Evolutionary conservation across 2,888 invertebrate species (phyloP).

Genomic region (Frankliniella fusca): DNA sequence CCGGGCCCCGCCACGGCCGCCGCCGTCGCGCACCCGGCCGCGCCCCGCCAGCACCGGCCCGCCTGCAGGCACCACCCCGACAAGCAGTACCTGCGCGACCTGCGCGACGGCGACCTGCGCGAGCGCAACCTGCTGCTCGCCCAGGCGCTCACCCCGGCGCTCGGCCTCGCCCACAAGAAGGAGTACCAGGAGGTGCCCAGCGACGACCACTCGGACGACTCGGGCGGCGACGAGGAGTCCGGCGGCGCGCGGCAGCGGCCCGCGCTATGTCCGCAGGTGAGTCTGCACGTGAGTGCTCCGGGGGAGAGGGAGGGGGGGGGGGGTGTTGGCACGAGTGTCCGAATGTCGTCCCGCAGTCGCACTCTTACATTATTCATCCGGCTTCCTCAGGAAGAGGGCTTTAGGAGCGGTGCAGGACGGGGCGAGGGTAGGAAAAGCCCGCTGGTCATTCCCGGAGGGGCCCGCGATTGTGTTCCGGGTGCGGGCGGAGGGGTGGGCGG

Average conservation of each 20-base stretch:
- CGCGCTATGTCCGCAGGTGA: not conserved
- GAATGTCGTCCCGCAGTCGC: too few relatives aligned
- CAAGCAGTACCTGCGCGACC: constrained; percentile 38
- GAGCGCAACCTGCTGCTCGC: constrained; percentile 42
- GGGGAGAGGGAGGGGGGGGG: not conserved
- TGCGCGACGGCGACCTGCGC: constrained; percentile 35
- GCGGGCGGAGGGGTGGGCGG: too few relatives aligned
- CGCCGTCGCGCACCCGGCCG: not conserved
- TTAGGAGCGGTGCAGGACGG: not conserved
- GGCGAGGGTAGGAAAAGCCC: not conserved
- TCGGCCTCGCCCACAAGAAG: not conserved
- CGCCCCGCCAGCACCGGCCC: constrained; percentile 30
- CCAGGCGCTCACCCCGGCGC: constrained; percentile 33
- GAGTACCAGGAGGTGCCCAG: constrained; percentile 36
- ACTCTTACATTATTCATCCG: not conserved
- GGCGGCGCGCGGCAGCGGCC: not conserved
- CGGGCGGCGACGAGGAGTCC: constrained; percentile 5
- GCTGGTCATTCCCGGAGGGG: not conserved
- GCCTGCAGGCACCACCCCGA: constrained; percentile 34
- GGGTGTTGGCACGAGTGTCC: too few relatives aligned
- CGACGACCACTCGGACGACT: constrained; percentile 33
- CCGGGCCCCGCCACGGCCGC: constrained; percentile 35
- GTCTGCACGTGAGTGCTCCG: not conserved
- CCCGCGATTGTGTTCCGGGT: not conserved
- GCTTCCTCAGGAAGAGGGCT: constrained; percentile 16